phyloP scores from a whole-genome alignment of 35 echinoderm and acorn worm species.

The Anneissia japonica region DNA sequence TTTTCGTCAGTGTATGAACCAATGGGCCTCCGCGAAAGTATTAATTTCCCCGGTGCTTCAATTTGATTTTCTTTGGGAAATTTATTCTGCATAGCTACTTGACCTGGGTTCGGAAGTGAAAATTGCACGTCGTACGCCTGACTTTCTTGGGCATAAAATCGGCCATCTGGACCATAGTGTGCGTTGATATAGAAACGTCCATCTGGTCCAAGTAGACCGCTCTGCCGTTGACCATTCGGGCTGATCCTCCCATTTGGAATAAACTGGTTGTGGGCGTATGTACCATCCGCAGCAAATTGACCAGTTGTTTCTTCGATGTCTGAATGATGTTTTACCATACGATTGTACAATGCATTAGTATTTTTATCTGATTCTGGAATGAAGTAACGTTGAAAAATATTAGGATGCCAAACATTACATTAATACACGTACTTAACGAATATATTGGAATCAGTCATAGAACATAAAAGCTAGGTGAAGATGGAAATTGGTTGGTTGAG shows the following conservation, averaged over 20 bases:
- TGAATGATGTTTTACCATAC: not conserved
- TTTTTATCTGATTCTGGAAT: not conserved
- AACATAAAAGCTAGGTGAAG: too few relatives aligned
- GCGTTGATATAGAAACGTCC: not conserved
- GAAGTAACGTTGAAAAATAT: not conserved
- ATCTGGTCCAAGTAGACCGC: not conserved
- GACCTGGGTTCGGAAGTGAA: not conserved
- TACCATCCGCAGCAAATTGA: not conserved
- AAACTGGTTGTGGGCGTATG: not conserved
- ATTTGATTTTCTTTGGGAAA: too few relatives aligned
- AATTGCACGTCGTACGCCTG: not conserved
- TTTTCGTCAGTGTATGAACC: not conserved
- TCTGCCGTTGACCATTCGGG: not conserved
- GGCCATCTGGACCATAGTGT: not conserved
- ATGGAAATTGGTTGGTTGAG: too few relatives aligned
- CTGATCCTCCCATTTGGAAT: not conserved
- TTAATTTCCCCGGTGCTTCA: too few relatives aligned
- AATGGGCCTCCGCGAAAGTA: too few relatives aligned
- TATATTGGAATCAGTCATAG: too few relatives aligned
- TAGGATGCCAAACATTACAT: not conserved
- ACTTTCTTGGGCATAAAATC: not conserved
- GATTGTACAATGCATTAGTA: not conserved
- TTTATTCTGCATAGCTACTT: not conserved
- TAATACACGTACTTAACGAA: not conserved
- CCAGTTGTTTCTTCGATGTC: not conserved